Base-by-base conservation (phyloP, 2,113 vertebrate species). In the Apaloderma vittatum region DNA sequence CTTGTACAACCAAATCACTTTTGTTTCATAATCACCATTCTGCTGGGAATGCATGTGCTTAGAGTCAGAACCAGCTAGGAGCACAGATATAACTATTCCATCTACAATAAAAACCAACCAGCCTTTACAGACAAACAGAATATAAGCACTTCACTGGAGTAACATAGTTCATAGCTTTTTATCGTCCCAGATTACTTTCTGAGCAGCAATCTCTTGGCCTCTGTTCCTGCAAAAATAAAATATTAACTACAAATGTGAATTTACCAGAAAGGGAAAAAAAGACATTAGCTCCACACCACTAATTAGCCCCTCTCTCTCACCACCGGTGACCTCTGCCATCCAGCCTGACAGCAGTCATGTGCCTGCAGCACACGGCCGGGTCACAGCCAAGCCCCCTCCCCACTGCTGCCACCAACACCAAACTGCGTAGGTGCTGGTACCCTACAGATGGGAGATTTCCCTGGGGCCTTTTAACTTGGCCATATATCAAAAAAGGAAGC, bases 321-420 rank as follows among this genome's bases (percentile, higher is more conserved):
- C 79, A 55, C 8, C 0, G 0, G 7, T 26, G 84, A 66, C 68
- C 55, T 77, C 51, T 77, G 63, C 16, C 80, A 45, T 2, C 1
- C 79, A 61, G 45, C 29, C 63, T 73, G 72, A 57, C 48, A 43
- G 83, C 91, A 95, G 61, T 5, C 20, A 15, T 0, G 11, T 1
- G 9, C 36, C 70, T 36, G 48, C 59, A 3, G n/a, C 67, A 54
- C 34, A 12, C 0, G 0, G 43, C 45, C 0, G 0, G 37, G 55
- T 32, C 36, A 36, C 81, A 52, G 74, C 27, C 2, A 1, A 57
- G 34, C 19, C 52, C 29, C 51, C 32, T 21, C 6, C 40, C 83
- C 3, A 1, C 29, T 11, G 52, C 37, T 34, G 75, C 76, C 51
- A 22, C 67, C 1, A 55, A 76, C 71, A 43, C 43, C 0, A 0